Conservation (phyloP, 2,797 vertebrate species). For the Pitangus sulphuratus region DNA sequence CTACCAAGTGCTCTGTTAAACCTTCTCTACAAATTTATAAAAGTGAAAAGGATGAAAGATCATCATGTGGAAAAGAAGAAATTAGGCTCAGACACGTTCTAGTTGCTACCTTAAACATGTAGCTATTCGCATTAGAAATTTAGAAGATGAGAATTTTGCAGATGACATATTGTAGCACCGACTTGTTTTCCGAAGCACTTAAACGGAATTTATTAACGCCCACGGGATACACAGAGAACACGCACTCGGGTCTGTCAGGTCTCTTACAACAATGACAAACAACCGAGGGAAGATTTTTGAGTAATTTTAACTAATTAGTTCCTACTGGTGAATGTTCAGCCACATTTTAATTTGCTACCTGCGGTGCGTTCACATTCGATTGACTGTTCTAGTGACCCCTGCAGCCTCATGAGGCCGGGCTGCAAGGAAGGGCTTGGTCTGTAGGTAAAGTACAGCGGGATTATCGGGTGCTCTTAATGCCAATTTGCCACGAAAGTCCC, state of each 20-base stretch:
- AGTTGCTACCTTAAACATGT: background rate
- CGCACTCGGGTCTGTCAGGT: background rate
- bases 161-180: background rate
- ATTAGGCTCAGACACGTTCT: background rate
- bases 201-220: background rate
- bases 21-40: background rate
- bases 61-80: background rate
- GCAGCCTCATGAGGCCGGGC: background rate
- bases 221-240: background rate
- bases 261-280: background rate
- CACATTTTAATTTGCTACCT: background rate
- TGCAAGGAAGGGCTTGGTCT: background rate
- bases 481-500: fast-evolving
- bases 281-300: background rate
- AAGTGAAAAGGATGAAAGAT: background rate
- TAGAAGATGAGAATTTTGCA: background rate
- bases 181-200: background rate
- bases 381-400: background rate
- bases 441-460: background rate
- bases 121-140: background rate
- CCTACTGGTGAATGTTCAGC: background rate
- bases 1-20: background rate
- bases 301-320: background rate
- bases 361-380: background rate
- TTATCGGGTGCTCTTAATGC: background rate